phyloP scores from a whole-genome alignment of 2,797 vertebrate genomes.

The Enteromius afrohamiltoni region DNA sequence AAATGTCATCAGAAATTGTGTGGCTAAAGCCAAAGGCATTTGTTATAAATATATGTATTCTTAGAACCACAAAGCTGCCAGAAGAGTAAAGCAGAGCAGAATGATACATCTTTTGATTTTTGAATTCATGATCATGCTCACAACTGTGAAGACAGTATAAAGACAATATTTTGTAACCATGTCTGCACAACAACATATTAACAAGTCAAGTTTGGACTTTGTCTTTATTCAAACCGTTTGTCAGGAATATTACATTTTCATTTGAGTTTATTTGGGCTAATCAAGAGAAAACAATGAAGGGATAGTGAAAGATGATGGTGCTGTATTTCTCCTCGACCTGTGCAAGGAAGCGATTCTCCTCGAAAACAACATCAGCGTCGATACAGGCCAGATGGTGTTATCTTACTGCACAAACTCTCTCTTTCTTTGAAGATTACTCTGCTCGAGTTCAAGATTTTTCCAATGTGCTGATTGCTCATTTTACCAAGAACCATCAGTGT shows the following conservation, averaged over 20 bases:
- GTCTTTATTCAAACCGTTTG: slow-evolving; percentile 11
- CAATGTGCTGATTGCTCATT: not conserved
- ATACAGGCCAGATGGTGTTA: not conserved
- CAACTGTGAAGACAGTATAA: not conserved
- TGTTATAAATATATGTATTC: not conserved
- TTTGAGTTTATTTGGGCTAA: not conserved
- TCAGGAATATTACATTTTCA: not conserved
- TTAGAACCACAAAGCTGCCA: not conserved
- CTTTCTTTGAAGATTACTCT: not conserved
- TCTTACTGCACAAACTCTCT: not conserved
- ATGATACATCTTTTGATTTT: not conserved
- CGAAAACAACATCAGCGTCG: not conserved
- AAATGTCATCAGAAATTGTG: not conserved
- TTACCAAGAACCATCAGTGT: not conserved
- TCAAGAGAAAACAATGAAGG: not conserved
- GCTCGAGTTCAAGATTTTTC: not conserved
- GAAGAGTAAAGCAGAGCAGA: not conserved
- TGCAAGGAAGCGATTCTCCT: not conserved
- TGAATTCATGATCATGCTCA: not conserved
- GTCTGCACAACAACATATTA: not conserved
- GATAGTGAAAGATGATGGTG: not conserved
- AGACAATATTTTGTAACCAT: not conserved
- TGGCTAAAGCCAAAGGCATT: not conserved
- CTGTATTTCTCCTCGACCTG: not conserved
- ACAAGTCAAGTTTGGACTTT: slow-evolving; percentile 10